Base-by-base conservation (phyloP, 2,888 invertebrate species). In the Clostera curtula region DNA sequence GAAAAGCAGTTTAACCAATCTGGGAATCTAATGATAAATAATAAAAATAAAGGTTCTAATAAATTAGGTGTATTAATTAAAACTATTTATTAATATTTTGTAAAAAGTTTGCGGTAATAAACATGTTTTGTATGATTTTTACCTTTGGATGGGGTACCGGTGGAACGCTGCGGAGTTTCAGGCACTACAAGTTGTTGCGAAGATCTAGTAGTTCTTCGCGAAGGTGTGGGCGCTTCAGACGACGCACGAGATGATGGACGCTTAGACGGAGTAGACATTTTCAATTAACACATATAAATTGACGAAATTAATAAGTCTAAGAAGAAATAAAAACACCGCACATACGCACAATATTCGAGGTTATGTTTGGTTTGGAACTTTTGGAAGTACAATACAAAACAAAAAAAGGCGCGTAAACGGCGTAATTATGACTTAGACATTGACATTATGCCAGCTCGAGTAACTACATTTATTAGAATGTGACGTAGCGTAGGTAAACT, bases 141-240 rank as follows among this genome's bases (percentile, higher is more conserved):
- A 75, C 84, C 65, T 59, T 80, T 67, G 2, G 76, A 67, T 25
- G 80, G 70, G 22, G 82, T 80, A 17, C 76, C 76, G 11, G 75
- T 54, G 13, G 84, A 72, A 23, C 75, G 64, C 40, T 83, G 84
- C 4, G 85, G 84, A 30, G 85, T 85, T 45, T 83, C 84, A 1
- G 83, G 85, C 16, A 85, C 77, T 29, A 83, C 69, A 32, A 80
- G 47, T 55, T 80, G 79, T 51, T 82, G 79, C 3, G 85, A 82
- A 5, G 75, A 65, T 25, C 75, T 61, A 0, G n/a, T n/a, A n/a
- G 80, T 71, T 36, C 71, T 64, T 4, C 85, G 67, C 6, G 80
- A 73, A 9, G 85, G 82, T 9, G 85, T 85, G n/a, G 69, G 48
- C 10, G 79, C 68, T 34, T 82, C 82, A 0, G 84, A 83, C 0